These are phyloP conservation scores for Pampus argenteus DNA, from an alignment of 2,797 vertebrate species.

Conservation along the genomic window DNA sequence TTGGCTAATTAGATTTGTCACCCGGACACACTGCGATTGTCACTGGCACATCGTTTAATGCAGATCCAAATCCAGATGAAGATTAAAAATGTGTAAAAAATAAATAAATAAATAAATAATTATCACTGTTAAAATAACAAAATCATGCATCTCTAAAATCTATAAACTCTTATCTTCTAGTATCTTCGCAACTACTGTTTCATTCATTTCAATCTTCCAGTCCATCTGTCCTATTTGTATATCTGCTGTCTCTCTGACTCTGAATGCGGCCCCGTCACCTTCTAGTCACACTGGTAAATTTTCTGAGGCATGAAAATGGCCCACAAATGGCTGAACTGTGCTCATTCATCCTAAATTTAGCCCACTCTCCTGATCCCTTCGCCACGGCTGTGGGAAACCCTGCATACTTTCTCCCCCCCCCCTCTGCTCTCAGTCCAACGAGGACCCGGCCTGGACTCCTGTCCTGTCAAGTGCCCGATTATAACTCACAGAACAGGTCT, in stretches of 20 bases:
- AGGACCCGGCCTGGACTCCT: conserved; percentile 25
- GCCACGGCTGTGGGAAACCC: conserved; percentile 62
- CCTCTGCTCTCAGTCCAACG: conserved; percentile 19
- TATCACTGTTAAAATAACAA: no score
- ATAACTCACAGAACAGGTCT: conserved; percentile 59
- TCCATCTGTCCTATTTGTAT: no score
- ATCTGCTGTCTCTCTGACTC: background rate
- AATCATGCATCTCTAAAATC: no score
- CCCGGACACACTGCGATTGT: background rate
- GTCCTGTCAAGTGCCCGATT: conserved; percentile 58
- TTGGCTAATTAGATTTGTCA: no score
- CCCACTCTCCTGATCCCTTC: conserved; percentile 55
- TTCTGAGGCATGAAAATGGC: conserved; percentile 43
- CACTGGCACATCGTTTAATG: background rate
- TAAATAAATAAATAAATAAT: no score
- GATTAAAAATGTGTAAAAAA: background rate
- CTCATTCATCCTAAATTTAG: conserved; percentile 76
- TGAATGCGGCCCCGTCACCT: conserved; percentile 39
- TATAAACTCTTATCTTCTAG: no score
- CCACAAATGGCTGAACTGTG: conserved; percentile 58
- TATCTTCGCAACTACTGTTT: background rate
- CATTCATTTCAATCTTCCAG: no score
- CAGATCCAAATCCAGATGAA: background rate
- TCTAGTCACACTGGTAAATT: conserved; percentile 33
- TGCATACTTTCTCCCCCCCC: conserved; percentile 27